Evolutionary conservation across 2,888 invertebrate species (phyloP), one percentile per base, ranked within the genome.

Genomic region (Pyrocoelia pectoralis): DNA sequence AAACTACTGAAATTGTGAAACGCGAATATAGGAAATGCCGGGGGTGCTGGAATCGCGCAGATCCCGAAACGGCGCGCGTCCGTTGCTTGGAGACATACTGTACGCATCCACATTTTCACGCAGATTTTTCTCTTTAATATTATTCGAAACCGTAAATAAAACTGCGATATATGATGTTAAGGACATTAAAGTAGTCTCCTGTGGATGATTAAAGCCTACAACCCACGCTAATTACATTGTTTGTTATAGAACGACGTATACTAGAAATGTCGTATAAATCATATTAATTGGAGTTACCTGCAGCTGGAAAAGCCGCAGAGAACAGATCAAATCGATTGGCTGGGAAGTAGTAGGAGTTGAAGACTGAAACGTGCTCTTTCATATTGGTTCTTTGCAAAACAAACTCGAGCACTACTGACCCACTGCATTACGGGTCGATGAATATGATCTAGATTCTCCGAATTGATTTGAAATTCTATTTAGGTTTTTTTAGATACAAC

Each of bases 41-140:
- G 61, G 60, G 65, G 61, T 58, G 57, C 66, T 50, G 63, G 64
- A 58, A 69, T 62, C 68, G 72, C 72, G 72, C 73, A 71, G 65
- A 40, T 41, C 61, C 60, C 18, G 69, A 71, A 73, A 70, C 73
- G 66, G 69, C 68, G 70, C 70, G 70, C 63, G 68, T 66, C 52
- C 66, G 73, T 74, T 74, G 72, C 73, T 70, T 72, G 67, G 73
- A 68, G 70, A 74, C 72, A 62, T 65, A 61, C 53, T 59, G 56
- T 61, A 63, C 65, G 58, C 68, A 56, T 57, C 43, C 50, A 58
- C 24, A 46, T 64, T 65, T 49, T 53, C 60, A 64, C 56, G 65
- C 56, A 61, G 50, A 40, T 51, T 48, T 28, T 50, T 52, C 15
- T 62, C 38, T 50, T 61, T 8, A 56, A 49, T 49, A 62, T 56